Evolutionary conservation across 1,140 invertebrate genomes (phyloP).

Genomic region (Chrysopa pallens): DNA sequence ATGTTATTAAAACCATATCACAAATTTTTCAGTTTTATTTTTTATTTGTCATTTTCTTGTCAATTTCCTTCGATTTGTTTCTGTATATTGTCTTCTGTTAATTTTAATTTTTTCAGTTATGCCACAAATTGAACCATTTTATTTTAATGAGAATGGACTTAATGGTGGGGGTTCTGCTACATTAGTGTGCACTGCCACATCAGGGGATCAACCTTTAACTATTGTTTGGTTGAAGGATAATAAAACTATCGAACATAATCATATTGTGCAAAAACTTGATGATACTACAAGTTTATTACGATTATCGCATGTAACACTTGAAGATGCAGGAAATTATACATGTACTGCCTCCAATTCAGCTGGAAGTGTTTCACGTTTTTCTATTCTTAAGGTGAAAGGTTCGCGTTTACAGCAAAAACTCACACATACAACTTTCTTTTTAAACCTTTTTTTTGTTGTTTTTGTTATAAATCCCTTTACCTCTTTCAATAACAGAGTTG

Average conservation of each 20-base stretch:
- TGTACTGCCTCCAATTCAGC: constrained; percentile 59
- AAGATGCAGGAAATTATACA: constrained; percentile 43
- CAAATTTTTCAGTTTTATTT: not conserved
- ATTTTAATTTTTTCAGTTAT: constrained; percentile 28
- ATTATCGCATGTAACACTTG: constrained; percentile 17
- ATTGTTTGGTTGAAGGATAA: constrained; percentile 36
- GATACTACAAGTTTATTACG: constrained; percentile 19
- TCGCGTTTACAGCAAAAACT: constrained; percentile 8
- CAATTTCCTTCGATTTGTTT: too few species aligned
- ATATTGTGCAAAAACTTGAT: constrained; percentile 14
- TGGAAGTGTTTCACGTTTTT: constrained; percentile 44
- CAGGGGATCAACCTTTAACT: constrained; percentile 47
- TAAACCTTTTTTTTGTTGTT: too few species aligned
- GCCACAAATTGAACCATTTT: constrained; percentile 47
- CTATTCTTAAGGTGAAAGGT: constrained; percentile 57
- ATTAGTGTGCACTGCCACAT: constrained; percentile 47
- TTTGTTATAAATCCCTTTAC: too few species aligned
- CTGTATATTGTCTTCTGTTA: too few species aligned
- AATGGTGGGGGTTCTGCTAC: constrained; percentile 48
- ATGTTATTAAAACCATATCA: too few species aligned
- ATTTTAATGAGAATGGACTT: constrained; percentile 40
- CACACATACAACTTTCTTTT: too few species aligned
- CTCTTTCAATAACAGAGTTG: constrained; percentile 27
- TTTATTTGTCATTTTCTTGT: constrained; percentile 4
- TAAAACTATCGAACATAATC: not conserved